Evolutionary conservation across 2,888 invertebrate genomes (phyloP), one percentile per base, ranked within the genome.

Genomic region (Hypena proboscidalis): DNA sequence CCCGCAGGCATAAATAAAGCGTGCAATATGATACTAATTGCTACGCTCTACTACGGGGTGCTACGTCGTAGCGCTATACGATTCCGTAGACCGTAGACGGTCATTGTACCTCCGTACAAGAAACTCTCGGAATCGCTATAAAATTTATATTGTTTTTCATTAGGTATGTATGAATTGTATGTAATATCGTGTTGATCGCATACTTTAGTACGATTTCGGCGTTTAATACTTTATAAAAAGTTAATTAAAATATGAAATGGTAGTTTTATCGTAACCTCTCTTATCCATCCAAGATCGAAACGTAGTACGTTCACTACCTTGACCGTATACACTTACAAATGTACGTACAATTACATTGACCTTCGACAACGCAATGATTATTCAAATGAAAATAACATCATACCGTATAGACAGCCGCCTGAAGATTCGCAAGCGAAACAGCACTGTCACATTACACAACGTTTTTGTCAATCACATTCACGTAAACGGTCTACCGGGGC

Each of bases 371-470:
- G 47, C 46, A 42, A 55, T 55, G 50, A 58, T 50, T 44, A 57
- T 53, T 48, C 47, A 53, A 48, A 50, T 45, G 55, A 55, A 58
- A 46, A 26, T 56, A 58, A 58, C 50, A 55, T 67, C 84, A 83
- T 75, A 89, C 87, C 86, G 69, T 78, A 73, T 72, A 52, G 70
- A 80, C 85, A 82, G 83, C 85, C 74, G 80, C 85, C 83, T 64
- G 68, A 70, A 67, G 67, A 70, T 70, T 72, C 74, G 73, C 73
- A 73, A 74, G 67, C 65, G 65, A 62, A 62, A 61, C 70, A 68
- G 57, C 70, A 77, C 77, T 70, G 66, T 62, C 82, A 83, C 80
- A 81, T 77, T 67, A 71, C 80, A 83, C 80, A 70, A 73, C 54
- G 63, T 61, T 65, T 57, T 38, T 62, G 66, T 59, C 57, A 39